Base-by-base conservation (phyloP, 1,140 invertebrate species). In the Dinoponera quadriceps region DNA sequence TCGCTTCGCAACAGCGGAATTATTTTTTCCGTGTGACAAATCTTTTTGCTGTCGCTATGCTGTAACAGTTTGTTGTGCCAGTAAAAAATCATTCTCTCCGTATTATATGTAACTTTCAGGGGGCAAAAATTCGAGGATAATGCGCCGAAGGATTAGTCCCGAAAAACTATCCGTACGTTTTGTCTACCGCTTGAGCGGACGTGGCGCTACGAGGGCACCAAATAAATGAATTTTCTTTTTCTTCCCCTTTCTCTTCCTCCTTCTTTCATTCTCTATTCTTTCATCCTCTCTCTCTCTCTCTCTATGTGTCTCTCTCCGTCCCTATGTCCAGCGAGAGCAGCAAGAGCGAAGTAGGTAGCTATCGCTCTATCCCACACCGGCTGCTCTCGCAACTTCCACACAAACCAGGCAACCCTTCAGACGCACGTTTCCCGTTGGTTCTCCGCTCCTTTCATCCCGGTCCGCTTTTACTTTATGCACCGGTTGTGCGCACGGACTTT, bases 391-490 rank as follows among this genome's bases (percentile, higher is more conserved):
- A 72, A 68, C 84, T 68, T 65, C 63, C 80, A 55, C 85, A 78
- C 65, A 75, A 55, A 73, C 54, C 44, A 38, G 27, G 78, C 85
- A 83, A 77, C 85, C 85, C 85, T 87, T 87, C 85, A 86, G 85
- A 83, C 66, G 68, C 85, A 77, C 85, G 85, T 83, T 83, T 78
- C 84, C 65, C 80, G 65, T 59, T 83, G 20, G 59, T 83, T 86
- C 85, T 59, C 78, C 44, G 65, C 71, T 87, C 85, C 72, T 87
- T 86, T 87, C 72, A 87, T 83, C 85, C 54, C 55, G 57, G 65
- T 63, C 68, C 69, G 84, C 85, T 86, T 86, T 87, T 87, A 86
- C 85, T 83, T 86, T 87, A 86, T 83, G 85, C 85, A 49, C 59
- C 71, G 59, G 80, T 72, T 85, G 65, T 78, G 66, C 72, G 49